phyloP scores from a whole-genome alignment of 2,888 invertebrate species.

The Habroteleia sp. region DNA sequence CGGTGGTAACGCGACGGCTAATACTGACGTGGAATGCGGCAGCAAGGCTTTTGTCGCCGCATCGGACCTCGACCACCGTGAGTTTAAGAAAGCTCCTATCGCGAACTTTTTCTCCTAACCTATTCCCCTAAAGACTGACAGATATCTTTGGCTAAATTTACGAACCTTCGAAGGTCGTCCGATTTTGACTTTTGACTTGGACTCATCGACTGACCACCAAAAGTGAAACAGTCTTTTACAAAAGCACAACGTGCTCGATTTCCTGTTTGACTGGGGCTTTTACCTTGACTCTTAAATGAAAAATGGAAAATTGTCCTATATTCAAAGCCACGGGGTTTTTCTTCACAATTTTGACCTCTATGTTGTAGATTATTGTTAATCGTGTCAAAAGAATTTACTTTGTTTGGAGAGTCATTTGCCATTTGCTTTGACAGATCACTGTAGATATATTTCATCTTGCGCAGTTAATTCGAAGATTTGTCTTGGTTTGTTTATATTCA shows the following conservation, averaged over 20 bases:
- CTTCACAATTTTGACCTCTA: slow-evolving; percentile 1
- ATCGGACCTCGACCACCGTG: slow-evolving; percentile 75
- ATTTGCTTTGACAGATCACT: slow-evolving; percentile 26
- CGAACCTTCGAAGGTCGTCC: slow-evolving; percentile 6
- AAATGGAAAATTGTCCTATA: slow-evolving; percentile 17
- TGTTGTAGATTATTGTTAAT: slow-evolving; percentile 11
- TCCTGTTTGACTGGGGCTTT: background rate
- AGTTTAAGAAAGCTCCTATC: slow-evolving; percentile 65
- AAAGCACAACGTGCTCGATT: slow-evolving; percentile 8
- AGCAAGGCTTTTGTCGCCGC: slow-evolving; percentile 75
- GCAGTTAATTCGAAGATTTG: slow-evolving; percentile 14
- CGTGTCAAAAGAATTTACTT: slow-evolving; percentile 5
- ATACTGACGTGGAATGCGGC: slow-evolving; percentile 74
- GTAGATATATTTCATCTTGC: background rate
- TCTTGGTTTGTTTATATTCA: slow-evolving; percentile 5
- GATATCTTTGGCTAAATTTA: slow-evolving; percentile 21
- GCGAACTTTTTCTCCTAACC: slow-evolving; percentile 46
- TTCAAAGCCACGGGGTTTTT: slow-evolving; percentile 9
- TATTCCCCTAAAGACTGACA: slow-evolving; percentile 35
- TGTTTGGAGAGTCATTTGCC: slow-evolving; percentile 14
- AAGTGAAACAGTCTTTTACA: slow-evolving; percentile 29
- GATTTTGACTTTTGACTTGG: slow-evolving; percentile 6
- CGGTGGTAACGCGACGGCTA: slow-evolving; percentile 73
- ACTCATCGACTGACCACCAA: slow-evolving; percentile 35
- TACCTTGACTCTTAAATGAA: slow-evolving; percentile 32